Conservation (phyloP, 2,888 invertebrate genomes). For the Xanthorhoe designata region DNA sequence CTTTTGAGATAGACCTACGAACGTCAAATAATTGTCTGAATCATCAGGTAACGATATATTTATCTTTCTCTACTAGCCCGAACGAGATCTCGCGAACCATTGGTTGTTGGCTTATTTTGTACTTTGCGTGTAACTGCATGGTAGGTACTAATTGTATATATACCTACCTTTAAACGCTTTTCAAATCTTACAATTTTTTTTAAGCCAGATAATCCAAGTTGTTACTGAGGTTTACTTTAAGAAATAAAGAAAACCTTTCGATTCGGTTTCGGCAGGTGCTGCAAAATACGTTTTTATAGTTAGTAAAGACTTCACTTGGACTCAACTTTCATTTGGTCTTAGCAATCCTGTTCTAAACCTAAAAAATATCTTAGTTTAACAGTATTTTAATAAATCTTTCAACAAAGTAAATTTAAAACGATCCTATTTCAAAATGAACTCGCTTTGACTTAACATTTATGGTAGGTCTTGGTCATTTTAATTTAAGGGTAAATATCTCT, state of each 20-base stretch:
- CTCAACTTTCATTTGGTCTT: slow-evolving; percentile 47
- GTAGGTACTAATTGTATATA: too few relatives aligned
- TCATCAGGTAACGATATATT: too few relatives aligned
- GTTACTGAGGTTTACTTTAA: slow-evolving; percentile 48
- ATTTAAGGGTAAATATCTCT: not conserved
- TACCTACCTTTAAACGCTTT: not conserved
- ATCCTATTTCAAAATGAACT: not conserved
- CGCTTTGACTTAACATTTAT: not conserved
- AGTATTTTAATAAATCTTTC: not conserved
- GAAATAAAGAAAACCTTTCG: slow-evolving; percentile 72
- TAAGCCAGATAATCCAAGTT: not conserved
- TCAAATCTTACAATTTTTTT: not conserved
- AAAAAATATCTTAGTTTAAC: slow-evolving; percentile 27
- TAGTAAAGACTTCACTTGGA: slow-evolving; percentile 56
- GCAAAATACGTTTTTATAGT: slow-evolving; percentile 62
- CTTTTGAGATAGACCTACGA: too few relatives aligned
- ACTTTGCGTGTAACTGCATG: too few relatives aligned
- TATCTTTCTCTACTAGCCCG: too few relatives aligned
- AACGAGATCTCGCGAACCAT: too few relatives aligned
- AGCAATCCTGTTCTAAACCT: slow-evolving; percentile 54
- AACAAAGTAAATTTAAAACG: not conserved
- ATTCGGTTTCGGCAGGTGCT: slow-evolving; percentile 73
- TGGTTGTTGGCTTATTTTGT: too few relatives aligned
- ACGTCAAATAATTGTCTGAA: too few relatives aligned
- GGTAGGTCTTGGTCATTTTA: not conserved